Conservation (phyloP, 2,797 vertebrate species). For the Cirrhinus mrigala region DNA sequence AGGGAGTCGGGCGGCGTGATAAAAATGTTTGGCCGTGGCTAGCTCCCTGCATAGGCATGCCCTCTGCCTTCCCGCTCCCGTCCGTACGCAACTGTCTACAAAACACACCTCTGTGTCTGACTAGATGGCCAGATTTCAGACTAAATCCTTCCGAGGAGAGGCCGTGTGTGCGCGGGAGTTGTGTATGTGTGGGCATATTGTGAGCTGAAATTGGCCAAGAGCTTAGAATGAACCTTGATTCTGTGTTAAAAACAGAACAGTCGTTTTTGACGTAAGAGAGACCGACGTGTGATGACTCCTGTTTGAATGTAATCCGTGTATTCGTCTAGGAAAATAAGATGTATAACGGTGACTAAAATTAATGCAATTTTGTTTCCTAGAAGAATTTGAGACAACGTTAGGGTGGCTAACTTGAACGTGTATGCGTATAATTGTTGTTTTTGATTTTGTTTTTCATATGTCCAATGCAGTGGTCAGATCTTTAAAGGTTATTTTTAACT, state of each 20-base stretch:
- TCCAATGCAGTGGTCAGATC: neutral
- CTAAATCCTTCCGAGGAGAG: constrained; percentile 73
- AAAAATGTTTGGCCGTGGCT: constrained; percentile 66
- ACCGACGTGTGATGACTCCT: neutral
- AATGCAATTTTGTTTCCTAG: neutral
- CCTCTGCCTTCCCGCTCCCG: constrained; percentile 64
- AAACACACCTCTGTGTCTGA: constrained; percentile 80
- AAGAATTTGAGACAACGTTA: neutral
- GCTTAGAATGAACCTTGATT: neutral
- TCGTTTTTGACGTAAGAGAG: neutral
- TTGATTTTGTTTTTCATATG: no score
- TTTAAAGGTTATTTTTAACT: neutral
- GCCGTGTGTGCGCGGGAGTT: constrained; percentile 17
- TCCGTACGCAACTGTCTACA: constrained; percentile 73
- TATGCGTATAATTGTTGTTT: no score
- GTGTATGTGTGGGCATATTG: constrained; percentile 36
- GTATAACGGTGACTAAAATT: neutral
- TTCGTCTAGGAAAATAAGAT: neutral
- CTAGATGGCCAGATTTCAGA: constrained; percentile 78
- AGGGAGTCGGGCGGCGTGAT: constrained; percentile 75
- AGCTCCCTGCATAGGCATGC: constrained; percentile 76
- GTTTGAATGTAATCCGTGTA: neutral
- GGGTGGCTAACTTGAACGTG: neutral
- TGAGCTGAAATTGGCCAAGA: constrained; percentile 25
- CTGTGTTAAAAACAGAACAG: neutral